Conservation (phyloP, 2,888 invertebrate genomes). For the Chloroclystis v-ata region DNA sequence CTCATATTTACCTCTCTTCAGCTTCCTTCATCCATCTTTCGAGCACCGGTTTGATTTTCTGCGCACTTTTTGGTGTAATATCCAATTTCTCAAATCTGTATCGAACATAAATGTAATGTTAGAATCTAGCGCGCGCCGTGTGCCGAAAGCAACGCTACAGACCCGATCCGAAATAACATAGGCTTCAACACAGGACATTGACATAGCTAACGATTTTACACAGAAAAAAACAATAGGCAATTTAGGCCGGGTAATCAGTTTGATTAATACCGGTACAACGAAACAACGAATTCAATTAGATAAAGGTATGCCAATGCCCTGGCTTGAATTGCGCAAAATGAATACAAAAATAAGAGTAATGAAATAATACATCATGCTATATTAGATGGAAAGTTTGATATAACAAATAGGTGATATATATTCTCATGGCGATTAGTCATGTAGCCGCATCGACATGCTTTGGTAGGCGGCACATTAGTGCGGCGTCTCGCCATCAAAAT, state of each 20-base stretch:
- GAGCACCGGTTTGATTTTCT: slow-evolving; percentile 98
- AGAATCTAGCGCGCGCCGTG: slow-evolving; percentile 59
- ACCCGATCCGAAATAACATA: slow-evolving; percentile 59
- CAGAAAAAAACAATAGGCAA: slow-evolving; percentile 74
- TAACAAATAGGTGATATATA: slow-evolving; percentile 69
- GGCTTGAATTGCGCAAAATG: slow-evolving; percentile 82
- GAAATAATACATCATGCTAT: slow-evolving; percentile 76
- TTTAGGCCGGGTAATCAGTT: slow-evolving; percentile 74
- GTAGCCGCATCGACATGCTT: slow-evolving; percentile 63
- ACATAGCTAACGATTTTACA: slow-evolving; percentile 75
- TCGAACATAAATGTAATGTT: slow-evolving; percentile 76
- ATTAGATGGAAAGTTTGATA: slow-evolving; percentile 74
- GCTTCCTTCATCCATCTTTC: slow-evolving; percentile 99
- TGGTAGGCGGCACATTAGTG: slow-evolving; percentile 58
- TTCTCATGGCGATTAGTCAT: slow-evolving; percentile 69
- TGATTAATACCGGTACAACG: slow-evolving; percentile 76
- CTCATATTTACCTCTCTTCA: slow-evolving; percentile 91
- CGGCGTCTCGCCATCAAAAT: slow-evolving; percentile 68
- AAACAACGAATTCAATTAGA: slow-evolving; percentile 75
- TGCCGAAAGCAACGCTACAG: slow-evolving; percentile 35
- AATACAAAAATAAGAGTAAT: slow-evolving; percentile 71
- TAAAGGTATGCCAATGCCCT: slow-evolving; percentile 92
- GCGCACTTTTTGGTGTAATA: slow-evolving; percentile 99
- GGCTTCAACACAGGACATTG: slow-evolving; percentile 83
- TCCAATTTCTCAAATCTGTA: slow-evolving; percentile 99